Base-by-base conservation (phyloP, 2,113 vertebrate species). In the Pantherophis guttatus region DNA sequence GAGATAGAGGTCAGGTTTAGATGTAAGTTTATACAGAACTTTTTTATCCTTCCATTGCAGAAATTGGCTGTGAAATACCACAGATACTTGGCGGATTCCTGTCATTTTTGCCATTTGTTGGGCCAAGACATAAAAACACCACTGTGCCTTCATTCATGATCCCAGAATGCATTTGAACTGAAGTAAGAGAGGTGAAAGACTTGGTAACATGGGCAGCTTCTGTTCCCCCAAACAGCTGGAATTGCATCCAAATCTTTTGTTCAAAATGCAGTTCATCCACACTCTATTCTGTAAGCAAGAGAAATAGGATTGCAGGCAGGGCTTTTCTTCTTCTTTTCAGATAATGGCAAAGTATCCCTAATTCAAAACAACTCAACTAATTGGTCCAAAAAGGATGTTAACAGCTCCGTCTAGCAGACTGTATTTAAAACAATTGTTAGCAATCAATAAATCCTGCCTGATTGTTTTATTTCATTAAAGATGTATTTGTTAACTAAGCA, bases 311-410 rank as follows among this genome's bases (percentile, higher is more conserved):
- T 91, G 24, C 75, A 93, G 95, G 85, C 7, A 54, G 21, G 65
- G 58, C 93, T 94, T 95, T 39, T 90, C 92, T 87, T 65, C 3
- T 81, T 93, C 97, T 95, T 97, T 94, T 95, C 95, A 93, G 95
- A 97, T 97, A 98, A 96, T 95, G 97, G 94, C 87, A 95, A 96
- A 96, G 95, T 96, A 95, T 97, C 94, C 97, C 98, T 98, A 97
- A 98, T 98, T 98, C 97, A 98, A 98, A 98, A 96, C 98, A 98
- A 98, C 97, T 96, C 95, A 97, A 96, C 97, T 98, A 97, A 98
- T 96, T 98, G 97, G 97, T 97, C 89, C 93, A 93, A 97, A 98
- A 96, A 97, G 95, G 95, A 96, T 95, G 97, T 96, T 97, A 98
- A 97, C 96, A 96, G 94, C 95, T 91, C 96, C 92, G 94, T 96